Conservation (phyloP, 1,140 invertebrate species). For the Bactericera cockerelli region DNA sequence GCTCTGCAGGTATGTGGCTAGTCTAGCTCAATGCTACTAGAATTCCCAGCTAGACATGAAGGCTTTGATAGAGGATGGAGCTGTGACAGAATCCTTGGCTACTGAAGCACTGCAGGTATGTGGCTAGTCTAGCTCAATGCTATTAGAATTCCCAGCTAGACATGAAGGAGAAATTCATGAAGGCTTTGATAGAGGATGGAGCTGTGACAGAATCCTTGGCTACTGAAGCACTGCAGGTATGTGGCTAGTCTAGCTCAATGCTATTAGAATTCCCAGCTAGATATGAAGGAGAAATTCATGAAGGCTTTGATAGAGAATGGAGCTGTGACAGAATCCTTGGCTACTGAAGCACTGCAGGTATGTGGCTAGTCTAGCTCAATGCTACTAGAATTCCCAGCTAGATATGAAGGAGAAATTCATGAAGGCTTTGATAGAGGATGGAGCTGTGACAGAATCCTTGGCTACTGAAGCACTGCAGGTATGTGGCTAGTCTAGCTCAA, state of each 20-base stretch:
- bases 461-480: neutral
- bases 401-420: too few relatives aligned
- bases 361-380: too few relatives aligned
- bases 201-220: conserved; percentile 58
- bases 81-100: conserved; percentile 53
- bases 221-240: neutral
- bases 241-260: too few relatives aligned
- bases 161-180: conserved; percentile 69
- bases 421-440: conserved; percentile 63
- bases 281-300: conserved; percentile 75
- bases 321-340: conserved; percentile 55
- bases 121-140: too few relatives aligned
- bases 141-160: conserved; percentile 65
- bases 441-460: conserved; percentile 61
- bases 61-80: conserved; percentile 66
- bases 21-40: too few relatives aligned
- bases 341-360: neutral
- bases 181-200: conserved; percentile 65
- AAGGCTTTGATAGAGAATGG: conserved; percentile 66
- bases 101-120: neutral
- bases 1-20: neutral
- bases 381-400: conserved; percentile 56
- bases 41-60: too few relatives aligned
- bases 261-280: conserved; percentile 59
- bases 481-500: too few relatives aligned